A percentile compares a stretch with the other conserved stretches of the same genome.
phyloP scores from a whole-genome alignment of 2,888 invertebrate genomes.

The Amaurobius ferox region DNA sequence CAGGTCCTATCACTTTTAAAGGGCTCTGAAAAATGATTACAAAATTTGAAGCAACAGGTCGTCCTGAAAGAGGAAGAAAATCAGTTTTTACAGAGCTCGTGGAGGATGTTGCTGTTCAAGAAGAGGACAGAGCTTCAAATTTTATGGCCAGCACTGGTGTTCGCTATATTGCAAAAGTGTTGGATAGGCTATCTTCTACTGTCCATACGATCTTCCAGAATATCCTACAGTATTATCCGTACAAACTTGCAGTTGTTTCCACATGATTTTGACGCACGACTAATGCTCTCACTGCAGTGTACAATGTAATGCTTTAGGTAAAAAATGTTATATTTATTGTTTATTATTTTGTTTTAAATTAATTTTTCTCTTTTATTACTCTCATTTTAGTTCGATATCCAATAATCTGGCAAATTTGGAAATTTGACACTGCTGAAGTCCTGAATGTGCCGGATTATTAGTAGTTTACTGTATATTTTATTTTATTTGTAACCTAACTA shows the following conservation, averaged over 20 bases:
- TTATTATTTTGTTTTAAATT: no score
- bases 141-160: neutral
- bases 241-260: neutral
- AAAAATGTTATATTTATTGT: no score
- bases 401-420: no score
- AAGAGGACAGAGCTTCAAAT: neutral
- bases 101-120: neutral
- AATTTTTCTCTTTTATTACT: no score
- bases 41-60: neutral
- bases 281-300: neutral
- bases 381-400: no score
- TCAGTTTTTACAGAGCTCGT: neutral
- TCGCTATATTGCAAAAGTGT: neutral
- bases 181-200: neutral
- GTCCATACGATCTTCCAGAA: neutral
- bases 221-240: neutral
- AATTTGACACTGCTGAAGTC: no score
- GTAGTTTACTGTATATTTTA: no score
- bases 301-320: no score
- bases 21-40: neutral
- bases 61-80: neutral
- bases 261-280: neutral
- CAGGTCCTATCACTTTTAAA: neutral
- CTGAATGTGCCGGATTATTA: no score
- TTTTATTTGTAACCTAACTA: no score